Conservation (phyloP, 37 sponge, comb jelly and placozoan species). For the Petrosia ficiformis region DNA sequence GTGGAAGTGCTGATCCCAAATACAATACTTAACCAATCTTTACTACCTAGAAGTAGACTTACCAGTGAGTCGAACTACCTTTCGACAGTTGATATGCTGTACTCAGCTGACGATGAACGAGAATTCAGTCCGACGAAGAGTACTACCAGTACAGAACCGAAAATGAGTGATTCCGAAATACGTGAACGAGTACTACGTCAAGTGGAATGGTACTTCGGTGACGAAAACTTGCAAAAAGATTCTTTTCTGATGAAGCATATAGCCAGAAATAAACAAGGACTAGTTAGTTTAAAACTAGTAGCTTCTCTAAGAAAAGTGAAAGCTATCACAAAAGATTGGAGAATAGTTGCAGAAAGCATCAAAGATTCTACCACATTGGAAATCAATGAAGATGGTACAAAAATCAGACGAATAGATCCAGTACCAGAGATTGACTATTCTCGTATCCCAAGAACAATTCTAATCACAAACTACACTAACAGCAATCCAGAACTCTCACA, state of each 20-base stretch:
- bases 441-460: conserved; percentile 47
- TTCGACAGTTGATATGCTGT: too few species aligned
- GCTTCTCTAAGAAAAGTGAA: conserved; percentile 88
- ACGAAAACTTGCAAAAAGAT: conserved; percentile 89
- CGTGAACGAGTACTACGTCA: conserved; percentile 60
- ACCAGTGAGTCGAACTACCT: too few species aligned
- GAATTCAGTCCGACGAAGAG: too few species aligned
- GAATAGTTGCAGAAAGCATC: conserved; percentile 52
- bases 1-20: too few species aligned
- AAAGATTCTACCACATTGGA: conserved; percentile 48
- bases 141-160: too few species aligned
- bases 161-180: too few species aligned
- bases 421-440: conserved; percentile 65
- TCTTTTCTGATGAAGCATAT: conserved; percentile 92
- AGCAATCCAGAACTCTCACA: conserved; percentile 31
- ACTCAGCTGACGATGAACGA: too few species aligned
- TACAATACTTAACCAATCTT: too few species aligned
- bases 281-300: conserved; percentile 86
- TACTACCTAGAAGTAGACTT: too few species aligned
- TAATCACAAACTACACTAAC: conserved; percentile 56
- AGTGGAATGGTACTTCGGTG: conserved; percentile 95
- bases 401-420: conserved; percentile 63
- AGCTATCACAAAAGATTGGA: conserved; percentile 79
- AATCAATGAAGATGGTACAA: conserved; percentile 79
- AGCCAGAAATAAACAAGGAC: conserved; percentile 79